Evolutionary conservation across 2,888 invertebrate genomes (phyloP), one percentile per base, ranked within the genome.

Genomic region (Macroteleia sp.): DNA sequence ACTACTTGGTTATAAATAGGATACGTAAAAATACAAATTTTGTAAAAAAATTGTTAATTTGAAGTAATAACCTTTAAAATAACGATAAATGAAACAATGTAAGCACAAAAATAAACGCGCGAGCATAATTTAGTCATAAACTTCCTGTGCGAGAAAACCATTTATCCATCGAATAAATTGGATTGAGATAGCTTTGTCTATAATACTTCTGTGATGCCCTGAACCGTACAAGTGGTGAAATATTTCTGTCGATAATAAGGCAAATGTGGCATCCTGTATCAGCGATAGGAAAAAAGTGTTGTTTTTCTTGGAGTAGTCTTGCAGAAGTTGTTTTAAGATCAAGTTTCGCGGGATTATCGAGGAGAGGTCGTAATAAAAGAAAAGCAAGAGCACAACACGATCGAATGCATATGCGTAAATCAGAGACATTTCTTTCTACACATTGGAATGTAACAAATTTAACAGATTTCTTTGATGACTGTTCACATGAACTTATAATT

Each of bases 331-430:
- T 59, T 74, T 57, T 36, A 46, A 75, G 59, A 75, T 75, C 74
- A 61, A 75, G 74, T 75, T 75, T 74, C 61, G 74, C 74, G 74
- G 61, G 67, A 67, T 75, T 67, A 75, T 75, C 61, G 52, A 46
- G 42, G 28, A 67, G 67, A 59, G 66, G 67, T 61, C 59, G 54
- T 48, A 61, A 61, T 67, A 75, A 75, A 75, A 59, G 74, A 67
- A 59, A 59, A 67, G 59, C 20, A 67, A 52, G 41, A 61, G 44
- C 16, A 34, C 25, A 28, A 61, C 74, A 67, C 74, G 54, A 61
- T 54, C 61, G 61, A 61, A 59, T 12, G 59, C 46, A 61, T 61
- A 59, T 44, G 39, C 74, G 59, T 54, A 57, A 56, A 57, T 73
- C 64, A 48, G 39, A 54, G 25, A 30, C 61, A 67, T 46, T 67